Evolutionary conservation across 2,113 vertebrate genomes (phyloP).

Genomic region (Ailurus styani): DNA sequence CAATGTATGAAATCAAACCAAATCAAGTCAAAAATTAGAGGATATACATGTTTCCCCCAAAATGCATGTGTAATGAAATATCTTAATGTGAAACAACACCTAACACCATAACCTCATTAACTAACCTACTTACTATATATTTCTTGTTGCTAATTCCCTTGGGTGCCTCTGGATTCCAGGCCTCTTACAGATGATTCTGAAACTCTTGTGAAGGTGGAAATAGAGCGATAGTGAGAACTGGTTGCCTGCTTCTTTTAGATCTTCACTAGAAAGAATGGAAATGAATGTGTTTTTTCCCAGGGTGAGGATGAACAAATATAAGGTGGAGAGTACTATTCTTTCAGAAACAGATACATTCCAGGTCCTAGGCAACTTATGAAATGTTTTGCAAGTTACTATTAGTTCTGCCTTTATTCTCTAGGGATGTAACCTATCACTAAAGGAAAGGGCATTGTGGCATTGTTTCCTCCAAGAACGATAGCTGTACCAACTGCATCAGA

Average conservation of each 20-base stretch:
- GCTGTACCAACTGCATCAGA: neutral
- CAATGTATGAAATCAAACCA: neutral
- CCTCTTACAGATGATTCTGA: conserved; percentile 45
- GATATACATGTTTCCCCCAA: neutral
- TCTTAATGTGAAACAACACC: conserved; percentile 36
- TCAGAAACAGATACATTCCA: conserved; percentile 19
- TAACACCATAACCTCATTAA: conserved; percentile 60
- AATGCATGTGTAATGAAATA: neutral
- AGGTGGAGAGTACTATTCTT: neutral
- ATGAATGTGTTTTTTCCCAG: conserved; percentile 2
- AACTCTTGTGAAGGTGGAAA: conserved; percentile 8
- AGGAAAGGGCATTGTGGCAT: neutral
- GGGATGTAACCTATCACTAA: neutral
- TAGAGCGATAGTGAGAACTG: neutral
- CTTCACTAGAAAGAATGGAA: neutral
- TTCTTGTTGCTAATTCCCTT: conserved; percentile 52
- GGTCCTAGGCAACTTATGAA: neutral
- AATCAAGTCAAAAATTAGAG: neutral
- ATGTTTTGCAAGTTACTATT: conserved; percentile 16
- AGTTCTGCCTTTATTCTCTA: neutral
- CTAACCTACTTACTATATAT: conserved; percentile 69
- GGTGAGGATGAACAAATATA: neutral
- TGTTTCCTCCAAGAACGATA: neutral
- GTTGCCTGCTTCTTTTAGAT: neutral
- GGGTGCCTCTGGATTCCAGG: conserved; percentile 37